Evolutionary conservation across 2,113 vertebrate species (phyloP).

Genomic region (mouse (Mus musculus)): DNA sequence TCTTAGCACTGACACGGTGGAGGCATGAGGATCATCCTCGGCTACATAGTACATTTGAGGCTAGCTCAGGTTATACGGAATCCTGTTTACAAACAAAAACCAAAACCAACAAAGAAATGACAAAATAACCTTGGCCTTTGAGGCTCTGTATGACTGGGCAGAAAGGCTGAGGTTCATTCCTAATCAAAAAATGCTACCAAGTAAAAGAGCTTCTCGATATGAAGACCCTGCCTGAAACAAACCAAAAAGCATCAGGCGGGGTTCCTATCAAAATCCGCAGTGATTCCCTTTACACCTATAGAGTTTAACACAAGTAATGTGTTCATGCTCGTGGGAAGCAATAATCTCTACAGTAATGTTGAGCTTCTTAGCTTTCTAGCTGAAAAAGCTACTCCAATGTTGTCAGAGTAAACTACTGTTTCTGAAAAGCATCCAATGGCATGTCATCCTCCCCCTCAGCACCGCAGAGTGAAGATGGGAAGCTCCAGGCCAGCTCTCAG

Average conservation of each 20-base stretch:
- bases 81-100: not conserved
- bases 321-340: conserved; percentile 32
- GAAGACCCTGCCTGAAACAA: not conserved
- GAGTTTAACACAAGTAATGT: conserved; percentile 49
- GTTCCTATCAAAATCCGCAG: conserved; percentile 60
- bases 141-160: conserved; percentile 50
- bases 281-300: conserved; percentile 69
- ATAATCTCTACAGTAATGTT: conserved; percentile 39
- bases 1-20: not conserved
- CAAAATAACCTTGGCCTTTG: conserved; percentile 51
- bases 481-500: conserved; percentile 31
- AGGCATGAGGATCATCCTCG: not conserved
- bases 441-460: conserved; percentile 38
- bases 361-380: conserved; percentile 52
- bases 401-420: conserved; percentile 41
- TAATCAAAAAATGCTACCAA: conserved; percentile 46
- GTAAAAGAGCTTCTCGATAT: not conserved
- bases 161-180: conserved; percentile 36
- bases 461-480: conserved; percentile 36
- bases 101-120: not conserved
- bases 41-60: not conserved
- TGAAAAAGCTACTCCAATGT: conserved; percentile 55
- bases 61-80: not conserved
- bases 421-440: conserved; percentile 35
- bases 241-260: conserved; percentile 21